Base-by-base conservation (phyloP, 2,113 vertebrate genomes). In the Macaca fascicularis region DNA sequence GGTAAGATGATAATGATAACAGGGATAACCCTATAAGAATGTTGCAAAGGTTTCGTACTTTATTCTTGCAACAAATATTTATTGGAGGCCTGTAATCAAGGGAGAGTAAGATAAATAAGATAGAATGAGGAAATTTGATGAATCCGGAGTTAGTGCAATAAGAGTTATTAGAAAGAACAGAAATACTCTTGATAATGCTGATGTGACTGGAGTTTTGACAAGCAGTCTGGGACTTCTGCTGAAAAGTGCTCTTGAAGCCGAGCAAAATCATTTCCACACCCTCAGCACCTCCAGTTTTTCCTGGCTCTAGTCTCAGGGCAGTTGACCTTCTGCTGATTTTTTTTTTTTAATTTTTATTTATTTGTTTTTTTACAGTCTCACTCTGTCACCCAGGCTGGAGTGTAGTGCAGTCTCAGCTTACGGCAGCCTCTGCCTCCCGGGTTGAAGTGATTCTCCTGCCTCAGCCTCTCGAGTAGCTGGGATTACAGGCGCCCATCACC, bases 101-200 rank as follows among this genome's bases (percentile, higher is more conserved):
- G 50, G 23, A 90, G n/a, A 86, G 22, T 45, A 30, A 48, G 40
- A 8, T 79, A 27, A 40, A 27, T 3, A 45, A 20, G 40, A 50
- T 61, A 14, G 12, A 25, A 14, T 17, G 30, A 35, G 70, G 92
- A 67, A 27, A 59, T 27, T 3, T 19, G 67, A 19, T n/a, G n/a
- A 48, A 6, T 40, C 52, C 3, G 1, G 7, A 8, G 32, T 40
- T 32, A 0, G 5, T 5, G 0, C 38, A 0, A 0, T 19, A 45
- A 19, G 3, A 19, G 52, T 84, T 27, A 6, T 6, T 7, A 17
- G 32, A 5, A 25, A n/a, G 89, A 79, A 23, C 12, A 19, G 4
- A 59, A 55, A 3, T 2, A 30, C 4, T 4, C 0, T 17, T 20
- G 55, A 3, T 30, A 3, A 35, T 0, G 6, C 13, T 38, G 64